Conservation (phyloP, 2,113 vertebrate genomes). For the Azemiops feae region DNA sequence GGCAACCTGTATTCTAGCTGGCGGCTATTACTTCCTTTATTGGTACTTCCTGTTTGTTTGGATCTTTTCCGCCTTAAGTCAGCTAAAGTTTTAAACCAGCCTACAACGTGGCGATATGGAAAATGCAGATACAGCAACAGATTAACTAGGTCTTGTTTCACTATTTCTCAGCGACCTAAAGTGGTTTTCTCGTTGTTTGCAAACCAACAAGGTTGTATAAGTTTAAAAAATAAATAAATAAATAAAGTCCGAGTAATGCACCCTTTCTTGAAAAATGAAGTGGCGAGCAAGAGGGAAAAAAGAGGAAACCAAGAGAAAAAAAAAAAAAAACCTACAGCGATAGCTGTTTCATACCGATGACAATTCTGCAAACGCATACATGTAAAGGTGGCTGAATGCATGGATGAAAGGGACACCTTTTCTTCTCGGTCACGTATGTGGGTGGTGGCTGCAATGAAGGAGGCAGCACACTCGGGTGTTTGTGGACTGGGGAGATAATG, state of each 20-base stretch:
- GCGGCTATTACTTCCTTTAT: not conserved
- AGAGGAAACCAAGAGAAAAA: too few relatives aligned
- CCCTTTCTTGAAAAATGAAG: not conserved
- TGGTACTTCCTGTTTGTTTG: not conserved
- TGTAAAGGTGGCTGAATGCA: not conserved
- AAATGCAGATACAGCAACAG: not conserved
- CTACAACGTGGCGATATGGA: not conserved
- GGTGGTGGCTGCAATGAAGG: not conserved
- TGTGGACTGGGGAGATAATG: not conserved
- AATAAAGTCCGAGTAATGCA: not conserved
- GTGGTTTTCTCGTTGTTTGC: not conserved
- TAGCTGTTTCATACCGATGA: not conserved
- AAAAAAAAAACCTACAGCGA: not conserved
- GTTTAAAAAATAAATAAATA: not conserved
- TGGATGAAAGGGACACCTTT: not conserved
- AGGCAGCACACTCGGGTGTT: not conserved
- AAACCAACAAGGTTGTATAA: not conserved
- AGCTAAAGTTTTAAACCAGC: not conserved
- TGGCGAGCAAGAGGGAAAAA: too few relatives aligned
- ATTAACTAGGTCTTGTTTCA: not conserved
- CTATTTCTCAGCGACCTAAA: not conserved
- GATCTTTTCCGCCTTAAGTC: not conserved
- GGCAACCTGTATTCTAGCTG: not conserved
- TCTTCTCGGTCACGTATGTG: too few relatives aligned
- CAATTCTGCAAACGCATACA: not conserved